Conservation (phyloP, 1,140 invertebrate genomes). For the Drosophila pseudoananassae region DNA sequence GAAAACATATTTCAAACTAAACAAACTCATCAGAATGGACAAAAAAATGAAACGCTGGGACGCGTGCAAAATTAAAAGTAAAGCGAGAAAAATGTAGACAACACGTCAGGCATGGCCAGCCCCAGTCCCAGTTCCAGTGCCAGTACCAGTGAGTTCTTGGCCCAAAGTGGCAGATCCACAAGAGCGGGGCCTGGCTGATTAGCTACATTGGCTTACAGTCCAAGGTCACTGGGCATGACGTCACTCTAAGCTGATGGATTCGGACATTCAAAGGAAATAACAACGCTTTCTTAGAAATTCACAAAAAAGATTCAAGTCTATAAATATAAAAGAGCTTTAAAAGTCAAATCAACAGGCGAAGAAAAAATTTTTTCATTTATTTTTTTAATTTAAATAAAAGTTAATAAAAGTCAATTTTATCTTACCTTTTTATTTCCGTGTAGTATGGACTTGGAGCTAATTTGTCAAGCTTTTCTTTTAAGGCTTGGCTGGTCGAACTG, state of each 20-base stretch:
- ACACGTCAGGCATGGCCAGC: slow-evolving; percentile 35
- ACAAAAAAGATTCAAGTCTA: not conserved
- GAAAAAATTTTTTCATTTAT: too few relatives aligned
- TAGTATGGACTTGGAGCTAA: slow-evolving; percentile 27
- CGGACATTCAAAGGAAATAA: slow-evolving; percentile 6
- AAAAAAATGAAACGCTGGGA: slow-evolving; percentile 45
- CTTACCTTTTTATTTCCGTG: slow-evolving; percentile 3
- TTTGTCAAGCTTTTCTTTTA: slow-evolving; percentile 38
- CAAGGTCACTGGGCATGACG: slow-evolving; percentile 63
- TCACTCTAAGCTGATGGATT: slow-evolving; percentile 14
- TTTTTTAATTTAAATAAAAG: too few relatives aligned
- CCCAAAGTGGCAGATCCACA: slow-evolving; percentile 19
- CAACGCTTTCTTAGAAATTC: slow-evolving; percentile 22
- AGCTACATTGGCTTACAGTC: slow-evolving; percentile 50
- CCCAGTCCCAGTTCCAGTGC: not conserved
- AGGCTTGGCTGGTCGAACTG: slow-evolving; percentile 6
- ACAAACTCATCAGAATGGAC: slow-evolving; percentile 76
- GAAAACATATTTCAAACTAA: slow-evolving; percentile 83
- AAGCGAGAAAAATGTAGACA: slow-evolving; percentile 75
- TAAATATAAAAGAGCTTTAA: too few relatives aligned
- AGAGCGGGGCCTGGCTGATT: slow-evolving; percentile 29
- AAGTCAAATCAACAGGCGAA: too few relatives aligned
- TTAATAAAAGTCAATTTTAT: too few relatives aligned
- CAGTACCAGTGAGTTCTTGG: slow-evolving; percentile 1
- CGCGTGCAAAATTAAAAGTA: slow-evolving; percentile 80